phyloP scores from a whole-genome alignment of 1,140 invertebrate genomes.

The Drosophila santomea region DNA sequence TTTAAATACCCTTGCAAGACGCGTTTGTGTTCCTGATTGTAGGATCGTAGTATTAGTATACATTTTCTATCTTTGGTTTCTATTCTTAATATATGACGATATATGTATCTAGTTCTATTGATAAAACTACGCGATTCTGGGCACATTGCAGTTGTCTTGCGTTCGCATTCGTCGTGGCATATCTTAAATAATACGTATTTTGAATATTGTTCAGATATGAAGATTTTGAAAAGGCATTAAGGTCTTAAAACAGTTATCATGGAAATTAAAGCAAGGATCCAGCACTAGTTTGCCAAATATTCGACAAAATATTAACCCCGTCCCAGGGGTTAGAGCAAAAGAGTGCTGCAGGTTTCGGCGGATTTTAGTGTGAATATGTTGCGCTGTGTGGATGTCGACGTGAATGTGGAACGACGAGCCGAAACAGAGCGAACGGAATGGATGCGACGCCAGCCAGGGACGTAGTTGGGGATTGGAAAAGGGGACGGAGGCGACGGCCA shows the following conservation, averaged over 20 bases:
- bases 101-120: no score
- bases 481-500: constrained; percentile 13
- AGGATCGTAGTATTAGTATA: neutral
- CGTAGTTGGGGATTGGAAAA: constrained; percentile 2
- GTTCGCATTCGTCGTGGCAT: no score
- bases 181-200: no score
- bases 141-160: no score
- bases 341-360: constrained; percentile 21
- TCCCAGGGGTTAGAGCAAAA: neutral
- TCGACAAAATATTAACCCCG: neutral
- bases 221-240: no score
- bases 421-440: constrained; percentile 52
- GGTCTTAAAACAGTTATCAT: no score
- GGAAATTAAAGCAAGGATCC: no score
- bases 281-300: neutral
- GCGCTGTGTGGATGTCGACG: constrained; percentile 33
- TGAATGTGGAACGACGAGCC: constrained; percentile 47
- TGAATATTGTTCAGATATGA: no score
- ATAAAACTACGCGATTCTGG: no score
- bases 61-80: no score
- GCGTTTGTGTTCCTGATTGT: neutral
- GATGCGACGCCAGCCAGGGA: constrained; percentile 41
- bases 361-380: constrained; percentile 32
- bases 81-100: no score
- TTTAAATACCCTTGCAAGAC: constrained; percentile 17